Conservation (phyloP, 2,113 vertebrate genomes). For the Otolemur garnettii region DNA sequence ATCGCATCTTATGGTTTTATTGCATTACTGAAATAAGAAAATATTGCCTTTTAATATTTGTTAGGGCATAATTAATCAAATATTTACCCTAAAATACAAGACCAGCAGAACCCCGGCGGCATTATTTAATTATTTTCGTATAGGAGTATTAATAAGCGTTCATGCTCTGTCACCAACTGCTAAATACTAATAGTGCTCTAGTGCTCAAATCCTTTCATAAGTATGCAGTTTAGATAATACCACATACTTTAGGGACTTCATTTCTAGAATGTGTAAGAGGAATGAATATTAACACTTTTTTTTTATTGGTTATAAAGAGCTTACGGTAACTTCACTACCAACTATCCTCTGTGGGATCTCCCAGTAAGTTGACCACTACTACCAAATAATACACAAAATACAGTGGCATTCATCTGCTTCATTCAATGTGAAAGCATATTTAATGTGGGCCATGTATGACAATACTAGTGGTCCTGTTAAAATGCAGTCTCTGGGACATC, state of each 20-base stretch:
- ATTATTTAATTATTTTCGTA: slow-evolving; percentile 86
- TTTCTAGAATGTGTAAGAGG: neutral
- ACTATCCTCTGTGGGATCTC: neutral
- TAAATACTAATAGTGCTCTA: slow-evolving; percentile 80
- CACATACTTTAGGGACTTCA: neutral
- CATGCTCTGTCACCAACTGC: slow-evolving; percentile 81
- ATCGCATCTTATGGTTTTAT: slow-evolving; percentile 72
- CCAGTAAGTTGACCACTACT: neutral
- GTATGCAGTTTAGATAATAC: slow-evolving; percentile 57
- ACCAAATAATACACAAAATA: neutral
- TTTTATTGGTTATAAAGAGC: neutral
- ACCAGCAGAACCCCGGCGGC: slow-evolving; percentile 80
- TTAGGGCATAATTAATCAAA: slow-evolving; percentile 86
- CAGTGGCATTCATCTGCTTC: neutral
- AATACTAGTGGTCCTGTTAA: neutral
- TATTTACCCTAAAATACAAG: slow-evolving; percentile 80
- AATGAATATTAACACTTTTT: slow-evolving; percentile 6
- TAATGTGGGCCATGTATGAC: neutral
- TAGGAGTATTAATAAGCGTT: slow-evolving; percentile 83
- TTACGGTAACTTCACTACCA: neutral
- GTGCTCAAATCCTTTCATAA: slow-evolving; percentile 64
- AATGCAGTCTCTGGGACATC: neutral
- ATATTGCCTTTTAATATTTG: slow-evolving; percentile 83
- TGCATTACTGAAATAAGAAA: slow-evolving; percentile 70
- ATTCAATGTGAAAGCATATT: neutral